Evolutionary conservation across 35 echinoderm and acorn worm genomes (phyloP).

Genomic region (Lytechinus pictus): DNA sequence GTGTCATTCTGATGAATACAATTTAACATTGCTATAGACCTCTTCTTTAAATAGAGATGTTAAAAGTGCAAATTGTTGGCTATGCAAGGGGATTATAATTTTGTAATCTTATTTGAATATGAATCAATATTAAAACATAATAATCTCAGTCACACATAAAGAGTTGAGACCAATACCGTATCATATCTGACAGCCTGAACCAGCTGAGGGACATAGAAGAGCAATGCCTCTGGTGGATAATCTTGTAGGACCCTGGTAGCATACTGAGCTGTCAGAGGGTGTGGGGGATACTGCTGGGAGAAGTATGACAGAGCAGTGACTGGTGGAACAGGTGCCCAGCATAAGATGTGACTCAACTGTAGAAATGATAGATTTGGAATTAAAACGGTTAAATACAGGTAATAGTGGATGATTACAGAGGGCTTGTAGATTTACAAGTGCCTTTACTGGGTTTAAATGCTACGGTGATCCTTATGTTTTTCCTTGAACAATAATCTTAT

Average conservation of each 20-base stretch:
- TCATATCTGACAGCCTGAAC: constrained; percentile 99
- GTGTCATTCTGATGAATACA: too few species aligned
- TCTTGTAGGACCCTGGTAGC: constrained; percentile 80
- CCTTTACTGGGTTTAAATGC: background rate
- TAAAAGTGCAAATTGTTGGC: too few species aligned
- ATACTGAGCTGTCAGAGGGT: constrained; percentile 93
- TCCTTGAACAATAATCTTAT: too few species aligned
- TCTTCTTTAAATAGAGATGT: too few species aligned
- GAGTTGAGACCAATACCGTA: constrained; percentile 48
- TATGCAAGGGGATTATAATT: too few species aligned
- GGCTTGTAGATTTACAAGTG: background rate
- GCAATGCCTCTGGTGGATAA: constrained; percentile 82
- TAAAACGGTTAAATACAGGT: background rate
- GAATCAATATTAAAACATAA: too few species aligned
- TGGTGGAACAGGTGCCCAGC: constrained; percentile 84
- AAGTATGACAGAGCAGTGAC: constrained; percentile 86
- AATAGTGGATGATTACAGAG: background rate
- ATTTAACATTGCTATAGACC: too few species aligned
- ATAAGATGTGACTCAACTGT: constrained; percentile 88
- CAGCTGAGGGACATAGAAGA: constrained; percentile 95
- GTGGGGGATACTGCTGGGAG: constrained; percentile 73
- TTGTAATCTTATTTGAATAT: too few species aligned
- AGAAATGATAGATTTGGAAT: constrained; percentile 10
- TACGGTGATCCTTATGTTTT: background rate
- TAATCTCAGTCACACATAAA: background rate